Base-by-base conservation (phyloP, 2,113 vertebrate species). In the Esox niger region DNA sequence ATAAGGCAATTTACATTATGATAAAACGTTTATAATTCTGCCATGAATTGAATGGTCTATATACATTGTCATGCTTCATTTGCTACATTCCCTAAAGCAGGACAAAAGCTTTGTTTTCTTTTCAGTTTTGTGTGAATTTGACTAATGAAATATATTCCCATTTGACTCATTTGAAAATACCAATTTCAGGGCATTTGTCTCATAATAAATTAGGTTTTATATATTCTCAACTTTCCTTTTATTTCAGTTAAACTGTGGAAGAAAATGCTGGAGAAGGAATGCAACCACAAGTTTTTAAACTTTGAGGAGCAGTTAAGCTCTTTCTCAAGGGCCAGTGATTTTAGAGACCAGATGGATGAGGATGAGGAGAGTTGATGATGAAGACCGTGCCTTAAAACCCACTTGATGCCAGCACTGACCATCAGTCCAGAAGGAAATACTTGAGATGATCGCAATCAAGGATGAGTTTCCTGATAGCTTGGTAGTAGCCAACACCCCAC, bases 241-340 rank as follows among this genome's bases (percentile, higher is more conserved):
- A 5, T 64, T 71, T 8, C 55, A 91, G 91, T 91, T 13, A 87
- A 89, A 79, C 55, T 87, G 13, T 91, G 89, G 91, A 91, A 84
- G 84, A 88, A 84, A 71, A 86, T 93, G 83, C 67, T 93, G 66
- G 89, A 88, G 70, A 87, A 90, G 23, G 79, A 90, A 6, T 83
- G 47, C 75, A 89, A 82, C 69, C 80, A 86, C 63, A 57, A 43
- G 23, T 80, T 83, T 68, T 63, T 90, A 69, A 81, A 87, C 81
- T 88, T 89, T 27, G 86, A 88, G 71, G 76, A 87, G 57, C 78
- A 81, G 73, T 68, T 90, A 58, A 58, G 56, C 67, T 76, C 78
- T 13, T 29, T 81, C 64, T 60, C 62, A 66, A 61, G 88, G 78
- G 70, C 78, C 68, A 69, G 54, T 62, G 79, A 86, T 69, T 76